Conservation (phyloP, 2,797 vertebrate genomes). For the Delichon dasypus region DNA sequence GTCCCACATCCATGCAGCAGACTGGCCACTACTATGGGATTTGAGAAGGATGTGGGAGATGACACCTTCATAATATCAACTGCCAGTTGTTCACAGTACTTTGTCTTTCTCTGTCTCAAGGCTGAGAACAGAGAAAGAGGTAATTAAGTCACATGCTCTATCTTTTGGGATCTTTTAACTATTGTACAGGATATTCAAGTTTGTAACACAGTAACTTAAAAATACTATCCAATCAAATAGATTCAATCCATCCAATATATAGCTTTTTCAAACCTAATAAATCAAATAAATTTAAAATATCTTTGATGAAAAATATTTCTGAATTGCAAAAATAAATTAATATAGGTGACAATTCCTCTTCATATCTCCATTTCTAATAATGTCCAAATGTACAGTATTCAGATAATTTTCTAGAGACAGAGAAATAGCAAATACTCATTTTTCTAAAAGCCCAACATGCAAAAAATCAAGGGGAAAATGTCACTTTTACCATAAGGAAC, state of each 20-base stretch:
- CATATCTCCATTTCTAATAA: background rate
- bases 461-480: background rate
- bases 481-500: background rate
- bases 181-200: background rate
- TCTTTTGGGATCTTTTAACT: constrained; percentile 11
- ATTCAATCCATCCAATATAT: background rate
- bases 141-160: background rate
- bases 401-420: background rate
- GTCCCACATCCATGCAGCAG: background rate
- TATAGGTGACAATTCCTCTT: background rate
- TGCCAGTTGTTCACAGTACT: background rate
- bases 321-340: background rate
- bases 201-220: background rate
- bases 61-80: background rate
- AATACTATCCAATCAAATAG: background rate
- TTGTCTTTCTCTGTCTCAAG: background rate
- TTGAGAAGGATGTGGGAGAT: background rate
- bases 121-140: background rate
- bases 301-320: constrained; percentile 4
- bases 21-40: background rate
- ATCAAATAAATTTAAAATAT: background rate
- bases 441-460: background rate
- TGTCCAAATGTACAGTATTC: background rate
- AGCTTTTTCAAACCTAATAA: background rate
- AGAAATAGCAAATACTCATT: background rate